Conservation (phyloP, 2,888 invertebrate species). For the Micropterix aruncella region DNA sequence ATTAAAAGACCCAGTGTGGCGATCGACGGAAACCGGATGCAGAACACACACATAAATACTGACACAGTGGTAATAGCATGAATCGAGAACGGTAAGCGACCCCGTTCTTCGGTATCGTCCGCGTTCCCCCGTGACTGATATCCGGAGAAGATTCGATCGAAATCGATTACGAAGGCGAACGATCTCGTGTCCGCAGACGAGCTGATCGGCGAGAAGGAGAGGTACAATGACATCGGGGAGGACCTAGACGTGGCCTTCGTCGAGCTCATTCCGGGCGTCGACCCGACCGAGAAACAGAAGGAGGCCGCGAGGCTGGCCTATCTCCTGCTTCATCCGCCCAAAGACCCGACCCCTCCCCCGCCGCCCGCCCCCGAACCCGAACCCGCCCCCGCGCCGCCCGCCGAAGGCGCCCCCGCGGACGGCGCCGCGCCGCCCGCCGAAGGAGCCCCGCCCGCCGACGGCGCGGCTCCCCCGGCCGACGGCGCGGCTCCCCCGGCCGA, state of each 20-base stretch:
- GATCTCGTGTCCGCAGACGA: conserved; percentile 53
- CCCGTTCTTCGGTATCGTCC: background rate
- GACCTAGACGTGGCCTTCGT: conserved; percentile 89
- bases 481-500: conserved; percentile 16
- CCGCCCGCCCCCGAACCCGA: conserved; percentile 20
- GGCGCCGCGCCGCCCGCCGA: conserved; percentile 4
- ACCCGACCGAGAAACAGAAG: conserved; percentile 26
- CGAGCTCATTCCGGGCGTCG: conserved; percentile 54
- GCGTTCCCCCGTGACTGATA: background rate
- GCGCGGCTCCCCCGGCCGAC: conserved; percentile 18
- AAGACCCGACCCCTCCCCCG: conserved; percentile 26
- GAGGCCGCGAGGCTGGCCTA: conserved; percentile 18
- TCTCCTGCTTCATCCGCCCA: conserved; percentile 11
- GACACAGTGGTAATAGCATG: background rate
- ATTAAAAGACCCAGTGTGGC: too few species aligned
- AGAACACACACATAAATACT: background rate
- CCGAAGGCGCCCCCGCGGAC: conserved; percentile 14
- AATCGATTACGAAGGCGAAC: too few species aligned
- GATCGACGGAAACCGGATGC: too few species aligned
- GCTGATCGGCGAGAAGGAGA: conserved; percentile 77
- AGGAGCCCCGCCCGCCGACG: conserved; percentile 14
- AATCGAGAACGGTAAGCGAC: background rate
- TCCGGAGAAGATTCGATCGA: too few species aligned
- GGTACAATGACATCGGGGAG: conserved; percentile 84
- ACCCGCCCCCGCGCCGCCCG: conserved; percentile 20